Evolutionary conservation across 2,797 vertebrate genomes (phyloP).

Genomic region (Sylvia borin): DNA sequence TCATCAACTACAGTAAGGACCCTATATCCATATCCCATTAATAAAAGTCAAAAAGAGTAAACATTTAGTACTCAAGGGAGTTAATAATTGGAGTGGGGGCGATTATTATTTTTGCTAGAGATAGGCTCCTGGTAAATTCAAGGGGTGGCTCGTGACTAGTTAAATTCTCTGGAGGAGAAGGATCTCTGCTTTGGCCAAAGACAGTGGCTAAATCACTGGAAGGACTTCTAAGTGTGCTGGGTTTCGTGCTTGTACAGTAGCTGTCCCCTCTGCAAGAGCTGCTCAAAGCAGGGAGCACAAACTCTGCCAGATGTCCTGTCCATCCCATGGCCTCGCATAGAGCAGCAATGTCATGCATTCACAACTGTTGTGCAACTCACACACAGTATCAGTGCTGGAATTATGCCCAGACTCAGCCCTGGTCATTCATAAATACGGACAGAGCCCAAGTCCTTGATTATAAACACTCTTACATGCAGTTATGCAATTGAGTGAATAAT

Average conservation of each 20-base stretch:
- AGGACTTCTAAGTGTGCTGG: neutral
- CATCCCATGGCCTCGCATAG: neutral
- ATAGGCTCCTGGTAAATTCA: neutral
- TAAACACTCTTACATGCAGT: slow-evolving; percentile 33
- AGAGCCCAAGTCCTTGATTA: slow-evolving; percentile 41
- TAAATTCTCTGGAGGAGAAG: neutral
- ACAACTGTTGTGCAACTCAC: slow-evolving; percentile 41
- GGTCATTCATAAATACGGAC: slow-evolving; percentile 63
- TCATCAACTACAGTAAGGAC: neutral
- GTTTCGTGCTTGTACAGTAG: neutral
- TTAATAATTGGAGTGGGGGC: neutral
- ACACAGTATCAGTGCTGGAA: slow-evolving; percentile 35
- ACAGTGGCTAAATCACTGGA: neutral
- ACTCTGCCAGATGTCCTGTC: neutral
- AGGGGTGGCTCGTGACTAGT: neutral
- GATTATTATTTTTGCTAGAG: neutral
- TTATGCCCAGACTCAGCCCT: neutral
- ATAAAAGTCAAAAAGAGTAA: neutral
- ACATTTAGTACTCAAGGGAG: neutral
- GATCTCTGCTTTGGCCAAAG: neutral
- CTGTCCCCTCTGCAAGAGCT: neutral
- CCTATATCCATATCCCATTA: neutral
- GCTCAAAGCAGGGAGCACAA: neutral
- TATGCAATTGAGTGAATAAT: slow-evolving; percentile 48
- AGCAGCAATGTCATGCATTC: slow-evolving; percentile 3